phyloP scores from a whole-genome alignment of 2,888 invertebrate genomes.

The Drosophila borborema region DNA sequence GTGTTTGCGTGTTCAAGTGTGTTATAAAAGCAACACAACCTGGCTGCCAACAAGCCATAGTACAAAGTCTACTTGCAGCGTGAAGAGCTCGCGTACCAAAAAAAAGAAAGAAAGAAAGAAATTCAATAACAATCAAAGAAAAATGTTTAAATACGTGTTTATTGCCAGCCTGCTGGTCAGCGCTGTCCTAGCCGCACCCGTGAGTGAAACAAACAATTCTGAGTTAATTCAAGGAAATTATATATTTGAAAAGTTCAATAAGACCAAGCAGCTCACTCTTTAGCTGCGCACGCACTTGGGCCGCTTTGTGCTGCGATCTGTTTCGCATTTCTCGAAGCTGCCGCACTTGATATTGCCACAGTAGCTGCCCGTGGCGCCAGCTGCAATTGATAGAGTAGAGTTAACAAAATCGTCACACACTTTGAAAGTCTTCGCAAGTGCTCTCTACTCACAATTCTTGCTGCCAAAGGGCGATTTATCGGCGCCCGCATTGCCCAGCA shows the following conservation, averaged over 20 bases:
- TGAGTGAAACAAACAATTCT: conserved; percentile 74
- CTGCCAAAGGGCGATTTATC: conserved; percentile 77
- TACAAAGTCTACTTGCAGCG: conserved; percentile 83
- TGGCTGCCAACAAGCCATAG: conserved; percentile 76
- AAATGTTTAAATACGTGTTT: conserved; percentile 82
- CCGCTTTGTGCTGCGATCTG: conserved; percentile 88
- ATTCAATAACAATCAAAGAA: conserved; percentile 4
- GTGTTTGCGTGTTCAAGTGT: conserved; percentile 70
- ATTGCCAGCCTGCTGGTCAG: conserved; percentile 80
- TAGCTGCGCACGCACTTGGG: conserved; percentile 88
- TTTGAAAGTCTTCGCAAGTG: too few relatives aligned
- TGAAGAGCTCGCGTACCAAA: conserved; percentile 63
- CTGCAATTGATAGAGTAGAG: conserved; percentile 31
- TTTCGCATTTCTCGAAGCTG: conserved; percentile 89
- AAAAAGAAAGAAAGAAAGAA: background rate
- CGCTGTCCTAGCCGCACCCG: conserved; percentile 78
- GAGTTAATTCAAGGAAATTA: background rate
- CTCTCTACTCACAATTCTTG: conserved; percentile 84
- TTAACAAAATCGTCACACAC: too few relatives aligned
- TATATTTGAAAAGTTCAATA: background rate
- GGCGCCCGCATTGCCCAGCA: conserved; percentile 71
- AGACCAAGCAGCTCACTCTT: background rate
- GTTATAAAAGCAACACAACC: conserved; percentile 79
- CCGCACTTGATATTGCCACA: conserved; percentile 90
- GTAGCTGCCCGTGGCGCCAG: conserved; percentile 86